Evolutionary conservation across 2,888 invertebrate genomes (phyloP).

Genomic region (Eupelmus urozonus): DNA sequence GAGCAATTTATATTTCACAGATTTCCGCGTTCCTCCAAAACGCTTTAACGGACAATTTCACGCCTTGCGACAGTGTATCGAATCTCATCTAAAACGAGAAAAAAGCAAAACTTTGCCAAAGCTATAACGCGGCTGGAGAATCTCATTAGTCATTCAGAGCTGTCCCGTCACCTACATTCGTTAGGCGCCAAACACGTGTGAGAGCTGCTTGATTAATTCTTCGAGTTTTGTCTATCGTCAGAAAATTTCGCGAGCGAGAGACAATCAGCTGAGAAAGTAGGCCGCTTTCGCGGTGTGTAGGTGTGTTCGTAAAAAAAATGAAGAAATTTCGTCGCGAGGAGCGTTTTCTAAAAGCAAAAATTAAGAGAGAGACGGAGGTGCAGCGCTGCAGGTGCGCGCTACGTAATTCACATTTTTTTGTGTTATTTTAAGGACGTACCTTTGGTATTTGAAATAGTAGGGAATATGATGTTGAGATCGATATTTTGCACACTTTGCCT

Average conservation of each 20-base stretch:
- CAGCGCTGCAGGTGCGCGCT: background rate
- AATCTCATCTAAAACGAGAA: constrained; percentile 9
- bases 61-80: background rate
- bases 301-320: constrained; percentile 22
- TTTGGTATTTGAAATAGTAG: background rate
- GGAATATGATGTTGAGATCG: too few relatives aligned
- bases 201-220: constrained; percentile 32
- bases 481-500: too few relatives aligned
- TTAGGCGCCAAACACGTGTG: constrained; percentile 1
- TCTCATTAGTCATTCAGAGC: constrained; percentile 19
- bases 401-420: background rate
- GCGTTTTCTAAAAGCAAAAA: background rate
- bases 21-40: background rate
- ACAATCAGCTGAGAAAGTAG: constrained; percentile 48
- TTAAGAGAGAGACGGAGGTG: background rate
- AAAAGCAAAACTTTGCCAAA: background rate
- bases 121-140: background rate
- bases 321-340: constrained; percentile 9
- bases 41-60: background rate
- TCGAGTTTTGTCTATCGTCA: constrained; percentile 13
- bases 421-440: background rate
- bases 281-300: constrained; percentile 38
- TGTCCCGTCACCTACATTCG: constrained; percentile 27
- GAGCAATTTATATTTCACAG: background rate
- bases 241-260: constrained; percentile 40